These are phyloP conservation scores for Platorchestia sp. DNA, from an alignment of 1,140 invertebrate species.

Conservation along the genomic window DNA sequence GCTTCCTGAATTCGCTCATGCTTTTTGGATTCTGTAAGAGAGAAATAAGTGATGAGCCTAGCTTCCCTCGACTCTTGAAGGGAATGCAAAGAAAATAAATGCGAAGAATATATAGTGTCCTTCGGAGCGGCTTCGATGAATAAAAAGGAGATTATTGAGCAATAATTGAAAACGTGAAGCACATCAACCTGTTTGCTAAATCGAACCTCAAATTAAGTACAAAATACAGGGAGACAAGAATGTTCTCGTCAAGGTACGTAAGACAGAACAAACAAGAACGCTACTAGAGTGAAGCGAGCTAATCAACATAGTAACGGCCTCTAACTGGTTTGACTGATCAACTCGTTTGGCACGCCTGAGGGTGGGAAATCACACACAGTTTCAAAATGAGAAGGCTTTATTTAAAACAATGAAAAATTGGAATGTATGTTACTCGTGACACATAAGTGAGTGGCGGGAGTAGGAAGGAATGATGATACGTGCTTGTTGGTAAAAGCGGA, in stretches of 20 bases:
- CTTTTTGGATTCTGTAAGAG: constrained; percentile 33
- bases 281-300: neutral
- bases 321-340: neutral
- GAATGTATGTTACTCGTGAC: neutral
- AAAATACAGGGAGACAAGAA: neutral
- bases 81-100: no score
- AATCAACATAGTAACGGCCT: neutral
- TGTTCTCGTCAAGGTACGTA: neutral
- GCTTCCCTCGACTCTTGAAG: no score
- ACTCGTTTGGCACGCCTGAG: neutral
- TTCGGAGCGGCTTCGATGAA: neutral
- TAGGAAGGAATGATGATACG: neutral
- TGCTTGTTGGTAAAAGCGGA: neutral
- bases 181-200: neutral
- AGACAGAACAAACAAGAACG: neutral
- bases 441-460: neutral
- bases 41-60: neutral
- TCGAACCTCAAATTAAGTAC: neutral
- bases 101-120: no score
- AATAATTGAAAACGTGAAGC: neutral
- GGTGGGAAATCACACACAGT: neutral
- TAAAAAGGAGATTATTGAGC: neutral
- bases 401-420: neutral
- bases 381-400: neutral
- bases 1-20: neutral